Conservation (phyloP, 2,113 vertebrate species). For the Scolopax mira region DNA sequence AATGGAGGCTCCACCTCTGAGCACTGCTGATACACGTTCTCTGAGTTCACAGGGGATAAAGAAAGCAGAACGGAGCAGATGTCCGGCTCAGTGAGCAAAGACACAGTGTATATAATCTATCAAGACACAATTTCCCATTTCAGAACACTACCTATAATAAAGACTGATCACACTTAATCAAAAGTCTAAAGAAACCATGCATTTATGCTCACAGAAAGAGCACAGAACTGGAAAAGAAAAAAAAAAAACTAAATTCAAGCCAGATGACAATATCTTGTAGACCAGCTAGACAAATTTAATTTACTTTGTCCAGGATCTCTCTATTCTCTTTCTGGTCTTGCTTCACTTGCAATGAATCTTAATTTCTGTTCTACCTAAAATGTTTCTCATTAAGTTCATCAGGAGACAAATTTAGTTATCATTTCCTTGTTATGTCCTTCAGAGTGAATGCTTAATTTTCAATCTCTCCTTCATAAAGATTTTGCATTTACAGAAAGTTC, state of each 20-base stretch:
- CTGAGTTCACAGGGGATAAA: background rate
- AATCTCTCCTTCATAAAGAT: background rate
- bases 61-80: background rate
- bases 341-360: slow-evolving; percentile 22
- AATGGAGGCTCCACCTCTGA: background rate
- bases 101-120: background rate
- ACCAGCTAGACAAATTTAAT: slow-evolving; percentile 28
- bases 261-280: background rate
- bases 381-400: background rate
- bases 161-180: background rate
- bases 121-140: background rate
- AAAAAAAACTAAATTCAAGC: background rate
- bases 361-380: slow-evolving; percentile 18
- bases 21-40: background rate
- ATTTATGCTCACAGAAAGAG: background rate
- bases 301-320: background rate
- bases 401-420: background rate
- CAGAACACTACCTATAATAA: background rate
- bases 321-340: background rate
- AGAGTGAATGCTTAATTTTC: background rate
- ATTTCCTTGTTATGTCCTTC: slow-evolving; percentile 9
- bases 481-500: background rate
- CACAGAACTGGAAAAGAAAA: background rate
- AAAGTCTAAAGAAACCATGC: background rate
- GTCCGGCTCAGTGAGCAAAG: background rate